phyloP scores from a whole-genome alignment of 92 coral and sea anemone species.

The Micromussa lordhowensis region DNA sequence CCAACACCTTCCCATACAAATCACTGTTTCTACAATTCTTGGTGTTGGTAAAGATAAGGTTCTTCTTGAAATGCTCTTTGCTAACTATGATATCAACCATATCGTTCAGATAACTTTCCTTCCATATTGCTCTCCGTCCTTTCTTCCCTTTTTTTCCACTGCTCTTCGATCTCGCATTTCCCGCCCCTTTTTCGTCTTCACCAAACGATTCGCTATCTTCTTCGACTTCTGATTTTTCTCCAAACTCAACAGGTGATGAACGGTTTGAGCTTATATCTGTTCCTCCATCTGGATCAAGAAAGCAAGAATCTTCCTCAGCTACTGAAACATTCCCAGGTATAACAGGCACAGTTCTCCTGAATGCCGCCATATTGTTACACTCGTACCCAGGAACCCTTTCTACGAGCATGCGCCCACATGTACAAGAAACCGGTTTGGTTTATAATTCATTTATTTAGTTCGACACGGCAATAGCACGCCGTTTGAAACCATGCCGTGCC shows the following conservation, averaged over 20 bases:
- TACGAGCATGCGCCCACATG: constrained; percentile 38
- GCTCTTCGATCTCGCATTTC: constrained; percentile 13
- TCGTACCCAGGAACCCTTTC: constrained; percentile 37
- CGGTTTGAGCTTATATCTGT: too few relatives aligned
- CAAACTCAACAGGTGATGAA: constrained; percentile 53
- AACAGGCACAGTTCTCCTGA: constrained; percentile 57
- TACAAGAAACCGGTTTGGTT: too few relatives aligned
- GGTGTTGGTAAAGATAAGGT: too few relatives aligned
- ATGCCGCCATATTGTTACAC: too few relatives aligned
- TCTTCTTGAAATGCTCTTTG: too few relatives aligned
- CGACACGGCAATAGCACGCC: constrained; percentile 52
- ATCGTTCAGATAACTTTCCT: too few relatives aligned
- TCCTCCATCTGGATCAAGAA: too few relatives aligned
- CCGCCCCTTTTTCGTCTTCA: too few relatives aligned
- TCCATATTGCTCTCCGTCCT: too few relatives aligned
- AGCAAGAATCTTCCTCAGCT: constrained; percentile 46
- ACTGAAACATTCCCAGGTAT: constrained; percentile 34
- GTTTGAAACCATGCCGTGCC: constrained; percentile 53
- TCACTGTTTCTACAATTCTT: background rate
- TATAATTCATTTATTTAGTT: too few relatives aligned
- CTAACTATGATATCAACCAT: too few relatives aligned
- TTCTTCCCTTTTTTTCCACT: constrained; percentile 1
- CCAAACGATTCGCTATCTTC: too few relatives aligned
- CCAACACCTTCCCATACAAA: constrained; percentile 49
- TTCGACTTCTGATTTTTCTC: background rate